These are phyloP conservation scores for Pangasianodon hypophthalmus DNA, from an alignment of 2,113 vertebrate genomes.

Conservation along the genomic window DNA sequence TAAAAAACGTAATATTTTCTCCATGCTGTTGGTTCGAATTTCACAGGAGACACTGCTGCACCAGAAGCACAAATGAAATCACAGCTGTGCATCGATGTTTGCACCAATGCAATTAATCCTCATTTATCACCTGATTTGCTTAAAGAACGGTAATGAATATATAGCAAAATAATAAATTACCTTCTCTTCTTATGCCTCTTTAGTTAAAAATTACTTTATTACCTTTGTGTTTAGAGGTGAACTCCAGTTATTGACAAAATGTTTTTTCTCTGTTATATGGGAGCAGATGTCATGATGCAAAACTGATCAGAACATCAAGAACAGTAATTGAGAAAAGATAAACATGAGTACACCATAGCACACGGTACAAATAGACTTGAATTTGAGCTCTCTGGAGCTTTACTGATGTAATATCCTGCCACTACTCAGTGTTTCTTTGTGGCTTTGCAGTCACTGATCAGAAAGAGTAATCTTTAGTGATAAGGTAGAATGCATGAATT, in stretches of 20 bases:
- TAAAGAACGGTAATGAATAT: constrained; percentile 54
- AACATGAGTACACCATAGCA: constrained; percentile 3
- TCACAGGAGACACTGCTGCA: constrained; percentile 42
- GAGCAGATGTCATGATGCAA: constrained; percentile 35
- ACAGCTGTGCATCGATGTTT: constrained; percentile 55
- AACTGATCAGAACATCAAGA: constrained; percentile 33
- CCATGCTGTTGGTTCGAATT: constrained; percentile 50
- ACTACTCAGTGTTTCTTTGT: not conserved
- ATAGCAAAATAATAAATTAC: constrained; percentile 56
- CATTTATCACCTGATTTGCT: constrained; percentile 57
- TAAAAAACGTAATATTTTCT: constrained; percentile 30
- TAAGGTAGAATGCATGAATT: not conserved
- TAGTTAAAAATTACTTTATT: constrained; percentile 55
- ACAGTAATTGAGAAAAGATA: constrained; percentile 31
- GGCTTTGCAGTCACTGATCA: constrained; percentile 21
- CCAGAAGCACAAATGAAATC: constrained; percentile 60
- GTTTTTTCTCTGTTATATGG: constrained; percentile 19
- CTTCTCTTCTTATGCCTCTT: constrained; percentile 42
- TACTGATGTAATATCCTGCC: constrained; percentile 32
- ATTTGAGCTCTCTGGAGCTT: constrained; percentile 19
- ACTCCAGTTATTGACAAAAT: constrained; percentile 44
- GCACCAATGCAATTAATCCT: constrained; percentile 60
- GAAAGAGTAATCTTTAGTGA: constrained; percentile 32
- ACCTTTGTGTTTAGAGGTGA: constrained; percentile 15
- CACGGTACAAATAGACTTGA: not conserved